These are phyloP conservation scores for Callipepla squamata DNA, from an alignment of 2,113 vertebrate species.

Conservation along the genomic window DNA sequence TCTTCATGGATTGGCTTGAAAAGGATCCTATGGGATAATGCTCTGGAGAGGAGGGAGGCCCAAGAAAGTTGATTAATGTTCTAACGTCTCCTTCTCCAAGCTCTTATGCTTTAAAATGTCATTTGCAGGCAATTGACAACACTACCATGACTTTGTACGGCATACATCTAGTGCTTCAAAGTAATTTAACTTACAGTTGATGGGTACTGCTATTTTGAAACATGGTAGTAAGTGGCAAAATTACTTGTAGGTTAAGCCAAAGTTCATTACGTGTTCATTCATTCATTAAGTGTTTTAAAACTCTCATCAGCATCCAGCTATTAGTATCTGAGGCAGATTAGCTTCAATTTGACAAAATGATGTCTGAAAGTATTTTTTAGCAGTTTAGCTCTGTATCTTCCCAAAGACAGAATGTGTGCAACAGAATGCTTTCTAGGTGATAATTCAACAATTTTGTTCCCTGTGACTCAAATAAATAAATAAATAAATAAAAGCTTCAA, in stretches of 20 bases:
- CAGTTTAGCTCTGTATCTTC: accelerated
- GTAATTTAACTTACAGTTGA: not conserved
- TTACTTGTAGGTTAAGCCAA: not conserved
- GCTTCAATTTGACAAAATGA: not conserved
- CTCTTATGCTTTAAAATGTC: not conserved
- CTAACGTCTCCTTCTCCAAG: not conserved
- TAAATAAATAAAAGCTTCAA: not conserved
- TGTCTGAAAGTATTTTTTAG: not conserved
- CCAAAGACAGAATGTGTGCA: not conserved
- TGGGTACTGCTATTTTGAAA: not conserved
- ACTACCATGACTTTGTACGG: not conserved
- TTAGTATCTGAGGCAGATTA: not conserved
- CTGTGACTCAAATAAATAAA: not conserved
- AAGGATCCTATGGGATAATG: not conserved
- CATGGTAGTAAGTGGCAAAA: not conserved
- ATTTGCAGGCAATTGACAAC: not conserved
- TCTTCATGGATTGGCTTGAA: not conserved
- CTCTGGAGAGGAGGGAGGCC: not conserved
- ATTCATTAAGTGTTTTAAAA: not conserved
- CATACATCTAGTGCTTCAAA: not conserved
- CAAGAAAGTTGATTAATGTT: not conserved
- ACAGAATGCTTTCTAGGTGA: not conserved
- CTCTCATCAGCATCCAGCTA: not conserved
- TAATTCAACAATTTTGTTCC: not conserved
- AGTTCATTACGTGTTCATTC: not conserved